Evolutionary conservation across 2,113 vertebrate species (phyloP).

Genomic region (Thalassarche chlororhynchos): DNA sequence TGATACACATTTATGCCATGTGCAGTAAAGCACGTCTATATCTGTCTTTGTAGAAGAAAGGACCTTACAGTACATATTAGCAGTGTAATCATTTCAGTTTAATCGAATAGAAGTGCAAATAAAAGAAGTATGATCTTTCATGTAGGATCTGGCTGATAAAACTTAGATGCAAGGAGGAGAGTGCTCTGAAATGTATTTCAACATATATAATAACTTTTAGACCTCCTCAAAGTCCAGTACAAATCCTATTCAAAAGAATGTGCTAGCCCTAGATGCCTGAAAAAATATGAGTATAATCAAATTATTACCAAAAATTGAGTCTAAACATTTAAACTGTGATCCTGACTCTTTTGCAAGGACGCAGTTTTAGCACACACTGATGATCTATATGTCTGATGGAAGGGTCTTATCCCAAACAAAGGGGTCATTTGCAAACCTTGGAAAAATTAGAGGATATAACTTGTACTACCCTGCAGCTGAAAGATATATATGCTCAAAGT

Average conservation of each 20-base stretch:
- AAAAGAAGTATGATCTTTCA: background rate
- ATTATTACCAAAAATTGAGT: background rate
- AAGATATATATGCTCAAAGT: background rate
- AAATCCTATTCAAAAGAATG: background rate
- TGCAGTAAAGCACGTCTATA: background rate
- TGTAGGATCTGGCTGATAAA: background rate
- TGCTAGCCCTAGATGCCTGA: background rate
- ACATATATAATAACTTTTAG: background rate
- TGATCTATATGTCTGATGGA: background rate
- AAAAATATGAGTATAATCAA: background rate
- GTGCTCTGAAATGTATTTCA: background rate
- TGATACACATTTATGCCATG: background rate
- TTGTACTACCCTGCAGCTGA: background rate
- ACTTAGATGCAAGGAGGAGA: background rate
- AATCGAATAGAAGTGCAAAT: background rate
- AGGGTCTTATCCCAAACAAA: slow-evolving; percentile 13
- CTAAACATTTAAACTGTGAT: slow-evolving; percentile 21
- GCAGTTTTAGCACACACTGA: slow-evolving; percentile 28
- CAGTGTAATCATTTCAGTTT: background rate
- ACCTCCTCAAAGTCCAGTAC: background rate
- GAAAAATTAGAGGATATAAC: background rate
- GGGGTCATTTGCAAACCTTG: background rate
- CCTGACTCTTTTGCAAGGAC: background rate
- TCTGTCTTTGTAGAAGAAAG: background rate
- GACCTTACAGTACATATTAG: background rate